Conservation (phyloP, 2,113 vertebrate species). For the Paradoxurus hermaphroditus region DNA sequence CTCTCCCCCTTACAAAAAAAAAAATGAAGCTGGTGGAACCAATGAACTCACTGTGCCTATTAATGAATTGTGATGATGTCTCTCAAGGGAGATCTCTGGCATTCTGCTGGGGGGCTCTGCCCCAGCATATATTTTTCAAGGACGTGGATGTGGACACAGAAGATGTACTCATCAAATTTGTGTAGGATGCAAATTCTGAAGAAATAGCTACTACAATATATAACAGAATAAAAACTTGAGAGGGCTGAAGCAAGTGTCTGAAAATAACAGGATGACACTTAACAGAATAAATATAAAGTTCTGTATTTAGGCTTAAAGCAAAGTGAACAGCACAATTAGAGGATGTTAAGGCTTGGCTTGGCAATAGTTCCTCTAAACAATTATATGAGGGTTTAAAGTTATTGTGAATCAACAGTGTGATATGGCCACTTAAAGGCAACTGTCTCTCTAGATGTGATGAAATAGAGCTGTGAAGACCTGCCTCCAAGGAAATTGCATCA, state of each 20-base stretch:
- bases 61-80: not conserved
- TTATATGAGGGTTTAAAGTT: not conserved
- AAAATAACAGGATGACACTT: conserved; percentile 20
- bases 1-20: too few species aligned
- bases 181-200: not conserved
- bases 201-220: not conserved
- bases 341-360: not conserved
- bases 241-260: conserved; percentile 3
- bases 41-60: conserved; percentile 22
- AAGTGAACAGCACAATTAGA: not conserved
- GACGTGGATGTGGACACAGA: not conserved
- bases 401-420: not conserved
- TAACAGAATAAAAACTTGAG: conserved; percentile 23
- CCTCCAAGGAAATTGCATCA: not conserved
- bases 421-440: not conserved
- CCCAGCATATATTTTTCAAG: conserved; percentile 30
- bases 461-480: not conserved
- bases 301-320: not conserved
- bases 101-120: not conserved
- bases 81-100: conserved; percentile 14
- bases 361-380: not conserved
- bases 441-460: not conserved
- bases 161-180: not conserved
- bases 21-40: not conserved
- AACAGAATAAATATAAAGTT: not conserved